phyloP scores from a whole-genome alignment of 2,888 invertebrate genomes.

The Gisinianus flammeolus region DNA sequence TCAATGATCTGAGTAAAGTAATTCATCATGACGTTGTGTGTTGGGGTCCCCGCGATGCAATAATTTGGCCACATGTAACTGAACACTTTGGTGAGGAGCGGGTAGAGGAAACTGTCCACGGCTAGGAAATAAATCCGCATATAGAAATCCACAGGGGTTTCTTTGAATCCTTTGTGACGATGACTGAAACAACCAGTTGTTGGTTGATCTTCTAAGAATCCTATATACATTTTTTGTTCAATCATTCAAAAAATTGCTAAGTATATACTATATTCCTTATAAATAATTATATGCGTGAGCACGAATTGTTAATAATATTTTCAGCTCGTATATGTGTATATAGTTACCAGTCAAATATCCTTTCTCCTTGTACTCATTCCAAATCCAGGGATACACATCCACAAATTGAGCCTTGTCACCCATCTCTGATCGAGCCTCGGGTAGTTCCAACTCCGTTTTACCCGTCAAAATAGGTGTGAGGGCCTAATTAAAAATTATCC shows the following conservation, averaged over 20 bases:
- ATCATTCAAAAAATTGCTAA: background rate
- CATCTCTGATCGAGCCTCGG: slow-evolving; percentile 52
- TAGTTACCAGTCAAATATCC: slow-evolving; percentile 61
- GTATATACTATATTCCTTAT: background rate
- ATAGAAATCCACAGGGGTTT: slow-evolving; percentile 62
- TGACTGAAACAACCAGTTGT: slow-evolving; percentile 62
- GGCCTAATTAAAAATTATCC: slow-evolving; percentile 7
- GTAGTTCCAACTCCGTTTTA: slow-evolving; percentile 60
- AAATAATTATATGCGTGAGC: background rate
- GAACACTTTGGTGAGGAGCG: slow-evolving; percentile 36
- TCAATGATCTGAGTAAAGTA: slow-evolving; percentile 59
- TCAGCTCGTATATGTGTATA: too few species aligned
- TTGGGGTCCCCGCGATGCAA: slow-evolving; percentile 60
- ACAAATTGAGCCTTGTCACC: slow-evolving; percentile 34
- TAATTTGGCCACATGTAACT: slow-evolving; percentile 40
- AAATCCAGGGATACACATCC: slow-evolving; percentile 61
- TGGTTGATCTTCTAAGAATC: slow-evolving; percentile 63
- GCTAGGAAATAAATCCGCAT: slow-evolving; percentile 62
- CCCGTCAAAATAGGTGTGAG: slow-evolving; percentile 42
- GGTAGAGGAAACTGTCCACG: slow-evolving; percentile 44
- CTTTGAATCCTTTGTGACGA: slow-evolving; percentile 61
- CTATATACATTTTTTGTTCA: slow-evolving; percentile 51
- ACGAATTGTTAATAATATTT: too few species aligned
- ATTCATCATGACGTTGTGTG: slow-evolving; percentile 60
- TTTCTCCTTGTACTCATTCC: slow-evolving; percentile 61